phyloP scores from a whole-genome alignment of 2,113 vertebrate species.

The Archilochus colubris region DNA sequence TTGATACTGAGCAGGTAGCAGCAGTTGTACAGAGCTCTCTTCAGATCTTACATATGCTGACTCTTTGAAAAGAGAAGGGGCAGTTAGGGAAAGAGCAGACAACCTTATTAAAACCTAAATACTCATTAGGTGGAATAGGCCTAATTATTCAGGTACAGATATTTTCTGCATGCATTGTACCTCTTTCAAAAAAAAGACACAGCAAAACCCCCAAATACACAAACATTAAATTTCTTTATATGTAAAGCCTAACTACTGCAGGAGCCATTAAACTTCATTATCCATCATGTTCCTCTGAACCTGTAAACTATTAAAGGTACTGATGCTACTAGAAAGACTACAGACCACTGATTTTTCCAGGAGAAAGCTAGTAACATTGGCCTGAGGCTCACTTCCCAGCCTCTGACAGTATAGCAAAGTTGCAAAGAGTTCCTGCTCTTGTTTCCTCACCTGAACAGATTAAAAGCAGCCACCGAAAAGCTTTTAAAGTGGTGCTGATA shows the following conservation, averaged over 20 bases:
- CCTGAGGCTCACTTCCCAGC: neutral
- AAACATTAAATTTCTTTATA: neutral
- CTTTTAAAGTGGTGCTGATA: neutral
- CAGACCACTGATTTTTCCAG: neutral
- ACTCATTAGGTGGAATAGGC: neutral
- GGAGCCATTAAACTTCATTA: neutral
- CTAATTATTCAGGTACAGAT: neutral
- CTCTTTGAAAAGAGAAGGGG: neutral
- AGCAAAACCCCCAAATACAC: neutral
- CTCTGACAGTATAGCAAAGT: neutral
- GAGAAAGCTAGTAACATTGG: neutral
- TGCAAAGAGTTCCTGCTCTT: neutral
- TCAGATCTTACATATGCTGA: neutral
- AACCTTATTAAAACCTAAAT: neutral
- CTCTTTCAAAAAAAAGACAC: neutral
- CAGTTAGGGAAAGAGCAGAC: neutral
- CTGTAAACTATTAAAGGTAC: neutral
- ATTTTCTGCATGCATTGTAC: neutral
- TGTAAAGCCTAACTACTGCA: neutral
- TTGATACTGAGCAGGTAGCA: neutral
- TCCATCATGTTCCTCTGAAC: neutral
- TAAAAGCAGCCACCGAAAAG: neutral
- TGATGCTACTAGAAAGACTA: neutral
- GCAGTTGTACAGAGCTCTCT: neutral
- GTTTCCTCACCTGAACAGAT: neutral